A percentile compares a stretch with the other conserved stretches of the same genome.
phyloP scores from a whole-genome alignment of 2,113 vertebrate species.

The Prietella phreatophila region DNA sequence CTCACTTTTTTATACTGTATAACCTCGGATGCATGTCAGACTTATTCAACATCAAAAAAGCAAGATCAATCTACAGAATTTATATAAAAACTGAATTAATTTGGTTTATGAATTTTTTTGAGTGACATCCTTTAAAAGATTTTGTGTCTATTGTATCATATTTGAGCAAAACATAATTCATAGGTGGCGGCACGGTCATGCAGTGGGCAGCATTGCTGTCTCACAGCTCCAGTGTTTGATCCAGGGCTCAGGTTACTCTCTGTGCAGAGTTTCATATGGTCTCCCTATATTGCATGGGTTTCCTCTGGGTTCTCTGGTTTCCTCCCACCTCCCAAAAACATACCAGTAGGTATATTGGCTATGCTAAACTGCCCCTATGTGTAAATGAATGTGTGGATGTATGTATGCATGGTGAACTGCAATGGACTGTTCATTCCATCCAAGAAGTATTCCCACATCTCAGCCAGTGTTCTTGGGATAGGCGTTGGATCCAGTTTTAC shows the following conservation, averaged over 20 bases:
- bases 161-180: not conserved
- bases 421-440: not conserved
- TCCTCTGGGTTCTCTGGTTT: not conserved
- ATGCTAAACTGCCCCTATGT: not conserved
- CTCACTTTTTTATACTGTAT: slow-evolving; percentile 49
- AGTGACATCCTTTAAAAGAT: not conserved
- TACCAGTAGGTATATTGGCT: not conserved
- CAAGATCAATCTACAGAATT: not conserved
- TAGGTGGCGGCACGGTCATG: not conserved
- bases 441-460: too few species aligned
- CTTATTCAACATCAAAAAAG: slow-evolving; percentile 32
- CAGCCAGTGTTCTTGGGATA: not conserved
- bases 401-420: not conserved
- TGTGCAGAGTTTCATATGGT: not conserved
- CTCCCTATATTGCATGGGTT: not conserved
- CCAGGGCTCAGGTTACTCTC: not conserved
- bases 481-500: not conserved
- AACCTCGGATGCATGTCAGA: slow-evolving; percentile 50
- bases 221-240: not conserved
- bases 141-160: not conserved
- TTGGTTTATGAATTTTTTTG: not conserved
- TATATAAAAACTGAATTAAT: not conserved
- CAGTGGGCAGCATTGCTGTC: not conserved
- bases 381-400: not conserved
- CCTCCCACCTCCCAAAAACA: not conserved